phyloP scores from a whole-genome alignment of 2,113 vertebrate species.

The Furnarius figulus region DNA sequence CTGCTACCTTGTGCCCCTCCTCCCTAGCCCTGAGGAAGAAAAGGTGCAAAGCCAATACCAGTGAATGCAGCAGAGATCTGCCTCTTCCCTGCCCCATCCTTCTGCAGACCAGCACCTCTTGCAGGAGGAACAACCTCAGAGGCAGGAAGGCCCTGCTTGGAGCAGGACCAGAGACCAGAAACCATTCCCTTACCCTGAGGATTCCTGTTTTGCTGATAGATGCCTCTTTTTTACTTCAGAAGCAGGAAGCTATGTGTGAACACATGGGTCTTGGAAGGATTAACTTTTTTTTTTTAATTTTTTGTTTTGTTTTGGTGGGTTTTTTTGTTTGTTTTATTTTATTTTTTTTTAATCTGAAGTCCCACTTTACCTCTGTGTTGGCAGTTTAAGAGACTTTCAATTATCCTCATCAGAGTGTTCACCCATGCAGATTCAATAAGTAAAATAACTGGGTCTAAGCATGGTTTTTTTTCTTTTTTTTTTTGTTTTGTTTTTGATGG shows the following conservation, averaged over 20 bases:
- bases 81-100: fast-evolving
- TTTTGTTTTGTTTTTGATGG: not conserved
- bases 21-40: too few species aligned
- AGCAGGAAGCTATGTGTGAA: not conserved
- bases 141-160: not conserved
- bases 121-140: not conserved
- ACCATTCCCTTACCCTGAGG: not conserved
- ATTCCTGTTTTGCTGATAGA: not conserved
- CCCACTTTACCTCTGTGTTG: not conserved
- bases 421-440: not conserved
- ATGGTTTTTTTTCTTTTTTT: not conserved
- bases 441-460: not conserved
- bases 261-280: not conserved
- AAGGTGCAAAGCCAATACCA: not conserved
- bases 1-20: not conserved
- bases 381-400: not conserved
- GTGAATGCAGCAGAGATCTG: not conserved
- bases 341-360: not conserved
- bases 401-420: not conserved
- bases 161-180: not conserved
- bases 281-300: not conserved
- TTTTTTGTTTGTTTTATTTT: not conserved
- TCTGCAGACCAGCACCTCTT: not conserved
- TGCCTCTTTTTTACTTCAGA: not conserved
- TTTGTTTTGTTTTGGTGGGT: not conserved